Conservation (phyloP, 1,140 invertebrate species). For the Watersipora subatra region DNA sequence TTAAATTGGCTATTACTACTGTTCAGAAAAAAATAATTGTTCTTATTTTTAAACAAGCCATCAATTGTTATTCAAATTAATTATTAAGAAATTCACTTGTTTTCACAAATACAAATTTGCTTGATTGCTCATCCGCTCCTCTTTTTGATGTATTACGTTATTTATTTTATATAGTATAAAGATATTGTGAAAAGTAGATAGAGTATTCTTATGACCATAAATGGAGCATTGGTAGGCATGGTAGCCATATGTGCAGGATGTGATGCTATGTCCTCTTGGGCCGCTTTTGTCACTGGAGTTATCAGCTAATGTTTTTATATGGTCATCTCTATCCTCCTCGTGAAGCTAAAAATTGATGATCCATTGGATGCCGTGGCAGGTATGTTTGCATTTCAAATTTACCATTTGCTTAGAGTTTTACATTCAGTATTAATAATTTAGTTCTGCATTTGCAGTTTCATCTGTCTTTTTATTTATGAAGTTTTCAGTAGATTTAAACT, state of each 20-base stretch:
- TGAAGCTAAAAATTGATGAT: constrained; percentile 43
- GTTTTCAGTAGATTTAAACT: too few relatives aligned
- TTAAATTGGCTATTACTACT: too few relatives aligned
- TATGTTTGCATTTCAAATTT: constrained; percentile 7
- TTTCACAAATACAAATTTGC: neutral
- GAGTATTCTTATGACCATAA: constrained; percentile 45
- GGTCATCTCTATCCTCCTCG: constrained; percentile 20
- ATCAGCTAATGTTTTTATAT: constrained; percentile 34
- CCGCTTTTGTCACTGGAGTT: constrained; percentile 28
- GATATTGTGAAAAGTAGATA: constrained; percentile 22
- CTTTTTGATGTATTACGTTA: neutral
- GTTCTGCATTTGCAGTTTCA: too few relatives aligned
- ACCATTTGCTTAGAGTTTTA: too few relatives aligned
- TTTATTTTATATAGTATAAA: neutral
- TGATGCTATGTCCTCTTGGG: constrained; percentile 14
- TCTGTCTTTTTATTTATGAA: too few relatives aligned
- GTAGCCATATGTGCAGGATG: constrained; percentile 18
- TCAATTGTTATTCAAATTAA: too few relatives aligned
- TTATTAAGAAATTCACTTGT: neutral
- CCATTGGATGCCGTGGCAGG: constrained; percentile 48
- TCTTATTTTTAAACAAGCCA: too few relatives aligned
- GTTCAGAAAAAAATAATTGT: too few relatives aligned
- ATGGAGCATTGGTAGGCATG: constrained; percentile 47
- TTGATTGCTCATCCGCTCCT: neutral
- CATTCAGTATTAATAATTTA: too few relatives aligned